Evolutionary conservation across 1,140 invertebrate genomes (phyloP), one percentile per base, ranked within the genome.

Genomic region (Cyclargus thomasi): DNA sequence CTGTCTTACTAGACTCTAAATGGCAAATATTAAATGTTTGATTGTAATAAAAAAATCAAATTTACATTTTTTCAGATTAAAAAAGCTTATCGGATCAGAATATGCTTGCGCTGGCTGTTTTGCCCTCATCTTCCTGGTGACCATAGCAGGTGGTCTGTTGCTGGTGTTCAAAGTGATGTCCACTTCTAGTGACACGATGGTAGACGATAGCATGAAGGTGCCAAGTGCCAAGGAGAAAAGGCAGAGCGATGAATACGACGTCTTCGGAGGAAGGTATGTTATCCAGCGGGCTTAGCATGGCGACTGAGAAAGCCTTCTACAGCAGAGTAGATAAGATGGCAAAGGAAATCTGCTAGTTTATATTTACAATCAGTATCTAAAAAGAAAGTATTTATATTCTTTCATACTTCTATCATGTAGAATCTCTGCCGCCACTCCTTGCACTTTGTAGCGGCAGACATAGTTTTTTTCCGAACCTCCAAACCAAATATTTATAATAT

Each of bases 41-140:
- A n/a, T n/a, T n/a, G n/a, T n/a, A 59, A n/a, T 59, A 8, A 7
- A 5, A 59, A 16, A 20, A 59, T 55, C n/a, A n/a, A n/a, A n/a
- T 55, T 55, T n/a, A 55, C 11, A 57, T 68, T 53, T 36, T 76
- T 72, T 20, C 75, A 88, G 85, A 1, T 66, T 88, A 4, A 83
- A 81, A 62, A 81, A 81, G 21, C 39, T 86, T 0, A 63, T 78
- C 0, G 72, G 68, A 0, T 80, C 79, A 0, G 81, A 86, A 11
- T 85, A 81, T 64, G 73, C 75, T 0, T 85, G 85, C 62, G 63
- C 83, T 0, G 62, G 53, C 0, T 84, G 77, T 53, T 71, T 88
- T 0, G 63, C 76, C 2, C 7, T 81, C 0, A 23, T 86, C 0
- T 82, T 86, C 63, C 22, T 72, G 0, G 53, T 80, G 0, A 77